These are phyloP conservation scores for Seriola aureovittata DNA, from an alignment of 2,113 vertebrate species.

Conservation along the genomic window DNA sequence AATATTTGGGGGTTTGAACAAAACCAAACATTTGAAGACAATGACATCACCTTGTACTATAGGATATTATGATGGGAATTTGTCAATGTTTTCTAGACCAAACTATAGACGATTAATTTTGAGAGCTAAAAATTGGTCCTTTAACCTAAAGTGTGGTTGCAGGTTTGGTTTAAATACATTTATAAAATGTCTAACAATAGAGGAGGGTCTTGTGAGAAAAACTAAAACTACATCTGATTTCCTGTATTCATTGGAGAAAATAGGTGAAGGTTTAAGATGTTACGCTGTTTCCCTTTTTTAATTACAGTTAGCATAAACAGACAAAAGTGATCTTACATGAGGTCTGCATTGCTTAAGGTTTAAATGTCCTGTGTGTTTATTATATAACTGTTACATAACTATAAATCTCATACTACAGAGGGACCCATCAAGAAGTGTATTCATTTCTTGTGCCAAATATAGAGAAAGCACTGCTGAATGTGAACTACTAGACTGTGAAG, in stretches of 20 bases:
- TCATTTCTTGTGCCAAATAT: constrained; percentile 52
- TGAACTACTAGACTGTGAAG: constrained; percentile 53
- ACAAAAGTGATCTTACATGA: neutral
- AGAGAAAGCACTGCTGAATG: constrained; percentile 25
- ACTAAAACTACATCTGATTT: neutral
- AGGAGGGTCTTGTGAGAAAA: neutral
- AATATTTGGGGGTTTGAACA: neutral
- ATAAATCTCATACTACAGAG: constrained; percentile 34
- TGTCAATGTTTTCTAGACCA: too few relatives aligned
- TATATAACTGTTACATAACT: constrained; percentile 54
- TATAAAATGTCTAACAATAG: too few relatives aligned
- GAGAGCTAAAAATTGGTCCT: too few relatives aligned
- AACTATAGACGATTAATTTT: too few relatives aligned
- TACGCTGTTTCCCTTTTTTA: neutral
- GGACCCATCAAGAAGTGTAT: constrained; percentile 34
- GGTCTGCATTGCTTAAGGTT: constrained; percentile 15
- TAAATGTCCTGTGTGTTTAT: constrained; percentile 31
- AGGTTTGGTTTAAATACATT: too few relatives aligned
- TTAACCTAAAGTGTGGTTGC: too few relatives aligned
- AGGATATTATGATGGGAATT: too few relatives aligned
- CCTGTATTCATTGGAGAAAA: neutral
- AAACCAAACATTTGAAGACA: too few relatives aligned
- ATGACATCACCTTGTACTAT: too few relatives aligned
- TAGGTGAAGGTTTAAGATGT: neutral
- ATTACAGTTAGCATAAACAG: neutral